Base-by-base conservation (phyloP, 2,888 invertebrate species). In the Agriopis aurantiaria region DNA sequence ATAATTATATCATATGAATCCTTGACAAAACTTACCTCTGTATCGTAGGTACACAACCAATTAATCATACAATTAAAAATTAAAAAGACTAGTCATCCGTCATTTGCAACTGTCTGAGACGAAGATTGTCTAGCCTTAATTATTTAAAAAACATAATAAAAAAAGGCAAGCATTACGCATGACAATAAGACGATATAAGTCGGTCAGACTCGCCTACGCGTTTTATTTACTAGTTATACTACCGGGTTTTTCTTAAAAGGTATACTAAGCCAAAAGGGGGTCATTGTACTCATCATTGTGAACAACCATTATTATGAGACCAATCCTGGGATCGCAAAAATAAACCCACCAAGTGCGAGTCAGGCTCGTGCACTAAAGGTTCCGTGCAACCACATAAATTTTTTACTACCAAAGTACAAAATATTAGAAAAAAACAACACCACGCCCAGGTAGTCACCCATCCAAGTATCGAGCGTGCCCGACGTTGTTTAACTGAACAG, bases 21-120 rank as follows among this genome's bases (percentile, higher is more conserved):
- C n/a, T n/a, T 43, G 1, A 43, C 43, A 43, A 51, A 51, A 1
- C 51, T 51, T 9, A 17, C 51, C 49, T n/a, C 5, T 3, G 40
- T 43, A 66, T 12, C 46, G 56, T 68, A 68, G 68, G n/a, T n/a
- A n/a, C n/a, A 60, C 68, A 61, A 68, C 76, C 78, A 84, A 86
- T 86, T 84, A 83, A 85, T 86, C 83, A 84, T 82, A 79, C 80
- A 85, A 86, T 86, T 86, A 85, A 82, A 85, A 83, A 75, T 10
- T 41, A 72, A 81, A 79, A 77, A 77, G 85, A 85, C 85, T 81
- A 77, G 80, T 81, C 75, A 85, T 86, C 85, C 78, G 85, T 86
- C 86, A 85, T 80, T 81, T 67, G 77, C 75, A 77, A 79, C 40
- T 55, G 68, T 75, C 67, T 70, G 65, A 51, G 66, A 64, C 55